Evolutionary conservation across 2,888 invertebrate genomes (phyloP).

Genomic region (Alsophila aescularia): DNA sequence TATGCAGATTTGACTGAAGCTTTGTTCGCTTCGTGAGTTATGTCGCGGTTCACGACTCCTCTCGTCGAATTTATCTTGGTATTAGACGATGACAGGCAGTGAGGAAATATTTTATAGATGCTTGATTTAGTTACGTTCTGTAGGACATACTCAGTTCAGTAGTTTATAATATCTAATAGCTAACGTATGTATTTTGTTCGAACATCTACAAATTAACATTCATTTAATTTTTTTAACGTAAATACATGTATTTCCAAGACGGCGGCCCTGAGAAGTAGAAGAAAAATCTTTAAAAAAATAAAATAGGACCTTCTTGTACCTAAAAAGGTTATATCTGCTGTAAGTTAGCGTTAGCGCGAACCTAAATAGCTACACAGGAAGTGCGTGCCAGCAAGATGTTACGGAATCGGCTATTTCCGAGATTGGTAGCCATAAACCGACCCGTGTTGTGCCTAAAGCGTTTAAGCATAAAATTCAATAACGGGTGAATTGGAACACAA

Average conservation of each 20-base stretch:
- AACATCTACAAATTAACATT: too few species aligned
- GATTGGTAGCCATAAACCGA: slow-evolving; percentile 49
- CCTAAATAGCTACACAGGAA: slow-evolving; percentile 22
- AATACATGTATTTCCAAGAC: too few species aligned
- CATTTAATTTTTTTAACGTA: too few species aligned
- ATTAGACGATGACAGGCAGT: slow-evolving; percentile 15
- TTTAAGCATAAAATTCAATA: slow-evolving; percentile 46
- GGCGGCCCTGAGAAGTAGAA: too few species aligned
- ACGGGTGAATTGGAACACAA: slow-evolving; percentile 36
- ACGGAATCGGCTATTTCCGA: slow-evolving; percentile 46
- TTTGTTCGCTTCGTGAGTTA: slow-evolving; percentile 34
- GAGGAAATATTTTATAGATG: slow-evolving; percentile 5
- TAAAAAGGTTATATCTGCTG: slow-evolving; percentile 2
- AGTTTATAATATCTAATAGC: too few species aligned
- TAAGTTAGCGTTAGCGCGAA: slow-evolving; percentile 14
- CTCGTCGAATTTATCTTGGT: slow-evolving; percentile 15
- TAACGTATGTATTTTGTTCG: too few species aligned
- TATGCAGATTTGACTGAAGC: slow-evolving; percentile 37
- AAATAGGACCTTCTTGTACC: neutral
- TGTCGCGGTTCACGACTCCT: slow-evolving; percentile 20
- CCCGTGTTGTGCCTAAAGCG: slow-evolving; percentile 41
- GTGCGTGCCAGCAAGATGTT: slow-evolving; percentile 59
- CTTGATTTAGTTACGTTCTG: neutral
- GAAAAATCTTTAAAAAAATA: neutral
- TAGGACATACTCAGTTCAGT: neutral